Evolutionary conservation across 2,888 invertebrate genomes (phyloP).

Genomic region (Tortricodes alternella): DNA sequence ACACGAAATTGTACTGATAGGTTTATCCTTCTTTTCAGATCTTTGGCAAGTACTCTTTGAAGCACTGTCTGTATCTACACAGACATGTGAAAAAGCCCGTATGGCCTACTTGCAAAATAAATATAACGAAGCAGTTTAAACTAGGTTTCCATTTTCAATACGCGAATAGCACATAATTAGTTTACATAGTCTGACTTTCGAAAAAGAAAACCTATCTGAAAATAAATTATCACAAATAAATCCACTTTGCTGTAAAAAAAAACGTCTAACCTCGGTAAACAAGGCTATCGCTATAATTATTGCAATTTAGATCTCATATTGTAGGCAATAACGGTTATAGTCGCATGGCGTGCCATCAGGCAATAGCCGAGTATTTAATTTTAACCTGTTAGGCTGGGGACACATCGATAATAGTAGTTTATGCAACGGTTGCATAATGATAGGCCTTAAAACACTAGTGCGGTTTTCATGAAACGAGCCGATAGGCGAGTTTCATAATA

Average conservation of each 20-base stretch:
- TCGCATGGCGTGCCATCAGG: constrained; percentile 36
- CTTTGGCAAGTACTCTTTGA: too few species aligned
- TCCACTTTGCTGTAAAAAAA: constrained; percentile 25
- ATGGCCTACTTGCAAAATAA: too few species aligned
- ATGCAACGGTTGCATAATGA: too few species aligned
- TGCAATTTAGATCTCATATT: constrained; percentile 39
- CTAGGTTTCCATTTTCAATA: neutral
- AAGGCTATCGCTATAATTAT: constrained; percentile 38
- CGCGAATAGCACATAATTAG: neutral
- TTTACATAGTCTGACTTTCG: too few species aligned
- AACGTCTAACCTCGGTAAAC: constrained; percentile 33
- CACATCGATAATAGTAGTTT: constrained; percentile 13
- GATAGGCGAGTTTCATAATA: too few species aligned
- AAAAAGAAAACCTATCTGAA: constrained; percentile 10
- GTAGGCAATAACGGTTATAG: constrained; percentile 36
- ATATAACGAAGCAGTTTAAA: too few species aligned
- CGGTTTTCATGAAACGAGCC: too few species aligned
- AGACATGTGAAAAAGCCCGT: too few species aligned
- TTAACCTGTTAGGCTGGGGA: constrained; percentile 33
- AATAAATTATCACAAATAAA: constrained; percentile 30
- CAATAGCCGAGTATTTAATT: constrained; percentile 32
- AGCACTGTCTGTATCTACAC: too few species aligned
- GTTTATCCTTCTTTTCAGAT: too few species aligned
- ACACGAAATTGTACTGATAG: too few species aligned
- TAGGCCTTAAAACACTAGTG: too few species aligned